phyloP scores from a whole-genome alignment of 2,888 invertebrate species.

The Nomada fucata region DNA sequence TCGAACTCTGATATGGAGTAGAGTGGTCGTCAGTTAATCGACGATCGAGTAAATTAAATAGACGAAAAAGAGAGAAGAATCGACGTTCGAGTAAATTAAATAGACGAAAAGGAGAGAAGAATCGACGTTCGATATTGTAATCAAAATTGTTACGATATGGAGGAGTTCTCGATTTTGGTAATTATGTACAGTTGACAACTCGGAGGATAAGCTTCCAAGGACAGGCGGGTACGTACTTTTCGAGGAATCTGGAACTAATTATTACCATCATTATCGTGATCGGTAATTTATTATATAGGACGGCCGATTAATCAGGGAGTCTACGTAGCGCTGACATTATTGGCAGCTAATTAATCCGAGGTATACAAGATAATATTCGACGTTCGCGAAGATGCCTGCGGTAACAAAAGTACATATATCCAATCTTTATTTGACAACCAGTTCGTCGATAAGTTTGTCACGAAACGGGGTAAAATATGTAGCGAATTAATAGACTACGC shows the following conservation, averaged over 20 bases:
- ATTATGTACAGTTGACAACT: background rate
- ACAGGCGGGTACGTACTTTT: background rate
- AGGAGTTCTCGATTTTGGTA: background rate
- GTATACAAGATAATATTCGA: conserved; percentile 17
- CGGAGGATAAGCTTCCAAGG: background rate
- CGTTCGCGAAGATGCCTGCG: conserved; percentile 1
- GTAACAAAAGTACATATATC: background rate
- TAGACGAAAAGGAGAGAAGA: too few relatives aligned
- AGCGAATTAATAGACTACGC: conserved; percentile 22
- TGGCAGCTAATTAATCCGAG: conserved; percentile 55
- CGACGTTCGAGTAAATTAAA: background rate
- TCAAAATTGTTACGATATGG: background rate
- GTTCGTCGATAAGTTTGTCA: background rate
- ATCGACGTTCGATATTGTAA: background rate
- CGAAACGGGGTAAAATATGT: background rate
- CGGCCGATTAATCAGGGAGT: conserved; percentile 46
- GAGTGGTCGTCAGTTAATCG: too few relatives aligned
- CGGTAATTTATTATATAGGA: conserved; percentile 57
- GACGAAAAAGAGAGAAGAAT: too few relatives aligned
- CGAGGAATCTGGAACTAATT: conserved; percentile 41
- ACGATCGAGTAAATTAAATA: too few relatives aligned
- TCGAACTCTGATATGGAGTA: too few relatives aligned
- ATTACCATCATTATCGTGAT: conserved; percentile 49
- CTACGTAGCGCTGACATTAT: conserved; percentile 40
- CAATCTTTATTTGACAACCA: conserved; percentile 21